Conservation (phyloP, 2,797 vertebrate genomes). For the Glyptemys insculpta region DNA sequence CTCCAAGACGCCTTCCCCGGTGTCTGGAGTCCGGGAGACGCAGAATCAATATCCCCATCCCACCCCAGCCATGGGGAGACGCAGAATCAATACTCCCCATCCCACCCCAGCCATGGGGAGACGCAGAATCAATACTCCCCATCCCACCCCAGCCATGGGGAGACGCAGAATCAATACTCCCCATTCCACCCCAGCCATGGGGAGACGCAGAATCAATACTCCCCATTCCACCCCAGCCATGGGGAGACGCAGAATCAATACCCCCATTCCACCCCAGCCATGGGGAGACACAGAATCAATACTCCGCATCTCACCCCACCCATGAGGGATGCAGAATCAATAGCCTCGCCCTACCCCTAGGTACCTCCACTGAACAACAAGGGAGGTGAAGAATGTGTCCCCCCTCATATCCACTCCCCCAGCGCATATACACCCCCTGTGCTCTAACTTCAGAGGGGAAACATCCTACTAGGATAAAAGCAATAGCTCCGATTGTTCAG, state of each 20-base stretch:
- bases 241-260: background rate
- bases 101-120: background rate
- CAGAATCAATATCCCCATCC: background rate
- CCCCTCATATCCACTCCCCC: background rate
- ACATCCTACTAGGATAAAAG: background rate
- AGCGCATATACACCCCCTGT: background rate
- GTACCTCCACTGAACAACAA: background rate
- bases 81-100: background rate
- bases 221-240: background rate
- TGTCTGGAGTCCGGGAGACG: background rate
- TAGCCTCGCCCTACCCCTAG: background rate
- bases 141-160: background rate
- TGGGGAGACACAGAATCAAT: background rate
- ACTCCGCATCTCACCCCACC: background rate
- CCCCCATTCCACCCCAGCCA: background rate
- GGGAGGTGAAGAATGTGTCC: background rate
- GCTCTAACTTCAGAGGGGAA: background rate
- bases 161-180: no score
- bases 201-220: no score
- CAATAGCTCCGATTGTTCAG: background rate
- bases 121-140: background rate
- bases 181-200: no score
- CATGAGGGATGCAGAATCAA: background rate
- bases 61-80: no score
- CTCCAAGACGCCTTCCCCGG: background rate